Evolutionary conservation across 64 coral and sea anemone genomes (phyloP), one percentile per base, ranked within the genome.

Genomic region (Dendronephthya gigantea): DNA sequence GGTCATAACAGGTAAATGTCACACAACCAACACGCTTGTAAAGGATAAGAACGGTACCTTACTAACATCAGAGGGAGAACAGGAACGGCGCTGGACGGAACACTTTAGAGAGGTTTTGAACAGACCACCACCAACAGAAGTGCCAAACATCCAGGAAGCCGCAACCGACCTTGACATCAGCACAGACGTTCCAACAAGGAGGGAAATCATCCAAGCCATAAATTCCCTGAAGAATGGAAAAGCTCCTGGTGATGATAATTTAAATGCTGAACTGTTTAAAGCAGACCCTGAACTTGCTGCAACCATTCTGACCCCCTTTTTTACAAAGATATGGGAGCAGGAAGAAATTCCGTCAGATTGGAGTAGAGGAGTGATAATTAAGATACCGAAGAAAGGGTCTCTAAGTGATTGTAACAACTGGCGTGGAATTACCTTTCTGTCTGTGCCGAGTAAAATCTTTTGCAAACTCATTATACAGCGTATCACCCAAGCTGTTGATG

Each of bases 31-130:
- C 75, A 82, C 27, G 0, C 75, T 32, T 6, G 25, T 82, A 82
- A 83, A 83, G 45, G 35, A 45, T 40, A 83, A 83, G 45, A 40
- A 83, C 14, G 82, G 82, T 40, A 83, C 39, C 82, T 19, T 83
- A 9, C 45, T 45, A 40, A 83, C 82, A 0, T 40, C 35, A 40
- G 39, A 83, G 82, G 82, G 45, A 40, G 82, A 83, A 45, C 82
- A 83, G 36, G 39, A 32, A 82, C 75, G 35, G 35, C 75, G 39
- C 4, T 49, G 40, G 82, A 41, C 48, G 7, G 82, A 84, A 17
- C 82, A 43, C 39, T 84, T 84, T 23, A 84, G 82, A 7, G 39
- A 84, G 25, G 0, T 84, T 43, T 41, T 84, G 0, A 84, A 84
- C 22, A 84, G 39, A 22, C 82, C 35, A 84, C 8, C 7, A 45